These are phyloP conservation scores for Cataglyphis livida DNA, from an alignment of 2,888 invertebrate genomes.

Conservation along the genomic window DNA sequence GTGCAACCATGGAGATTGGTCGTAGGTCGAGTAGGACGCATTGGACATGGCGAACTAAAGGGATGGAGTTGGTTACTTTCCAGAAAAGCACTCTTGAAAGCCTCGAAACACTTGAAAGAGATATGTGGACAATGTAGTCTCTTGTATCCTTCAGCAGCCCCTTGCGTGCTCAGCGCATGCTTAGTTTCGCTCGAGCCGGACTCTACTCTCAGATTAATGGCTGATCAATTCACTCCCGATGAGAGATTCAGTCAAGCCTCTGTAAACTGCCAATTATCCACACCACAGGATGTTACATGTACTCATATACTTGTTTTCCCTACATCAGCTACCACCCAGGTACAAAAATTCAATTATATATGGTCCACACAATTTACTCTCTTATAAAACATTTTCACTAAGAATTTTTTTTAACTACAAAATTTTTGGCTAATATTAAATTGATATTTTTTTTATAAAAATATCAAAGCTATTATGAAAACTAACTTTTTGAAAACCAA, in stretches of 20 bases:
- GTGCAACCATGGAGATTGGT: constrained; percentile 97
- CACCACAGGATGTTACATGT: constrained; percentile 98
- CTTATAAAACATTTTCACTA: background rate
- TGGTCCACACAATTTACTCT: background rate
- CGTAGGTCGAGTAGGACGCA: constrained; percentile 97
- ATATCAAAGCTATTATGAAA: background rate
- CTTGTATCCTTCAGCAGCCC: constrained; percentile 93
- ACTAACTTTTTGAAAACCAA: background rate
- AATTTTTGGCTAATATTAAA: background rate
- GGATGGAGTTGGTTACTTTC: constrained; percentile 98
- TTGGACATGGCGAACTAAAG: constrained; percentile 99
- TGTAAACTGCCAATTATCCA: constrained; percentile 95
- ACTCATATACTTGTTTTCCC: constrained; percentile 99
- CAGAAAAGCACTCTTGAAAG: constrained; percentile 94
- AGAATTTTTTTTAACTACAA: background rate
- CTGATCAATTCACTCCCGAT: constrained; percentile 98
- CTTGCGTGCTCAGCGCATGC: constrained; percentile 98
- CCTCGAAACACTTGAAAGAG: constrained; percentile 95
- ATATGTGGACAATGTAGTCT: constrained; percentile 95
- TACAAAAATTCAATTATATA: constrained; percentile 79
- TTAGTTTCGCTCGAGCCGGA: constrained; percentile 98
- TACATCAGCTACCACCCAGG: constrained; percentile 97
- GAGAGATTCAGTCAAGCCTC: constrained; percentile 95
- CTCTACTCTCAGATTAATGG: constrained; percentile 93
- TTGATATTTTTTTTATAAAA: background rate